A percentile compares a stretch with the other conserved stretches of the same genome.
Conservation (phyloP, 1,140 invertebrate genomes). For the Drosophila ananassae region DNA sequence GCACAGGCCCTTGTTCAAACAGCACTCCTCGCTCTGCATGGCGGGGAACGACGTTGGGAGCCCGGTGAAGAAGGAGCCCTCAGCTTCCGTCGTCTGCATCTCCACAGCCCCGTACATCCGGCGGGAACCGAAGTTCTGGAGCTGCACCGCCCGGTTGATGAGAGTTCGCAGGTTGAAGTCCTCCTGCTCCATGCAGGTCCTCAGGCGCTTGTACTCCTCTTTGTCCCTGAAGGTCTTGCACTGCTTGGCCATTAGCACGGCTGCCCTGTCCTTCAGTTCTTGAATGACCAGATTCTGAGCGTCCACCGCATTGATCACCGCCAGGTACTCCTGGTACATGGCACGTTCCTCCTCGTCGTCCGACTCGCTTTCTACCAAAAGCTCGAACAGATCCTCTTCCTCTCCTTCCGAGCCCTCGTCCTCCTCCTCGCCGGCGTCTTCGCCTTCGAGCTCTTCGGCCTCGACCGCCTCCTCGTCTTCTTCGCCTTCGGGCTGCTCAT, state of each 20-base stretch:
- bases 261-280: slow-evolving; percentile 20
- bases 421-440: slow-evolving; percentile 14
- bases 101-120: slow-evolving; percentile 42
- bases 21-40: neutral
- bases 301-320: slow-evolving; percentile 53
- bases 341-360: slow-evolving; percentile 50
- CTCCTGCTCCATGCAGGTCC: slow-evolving; percentile 45
- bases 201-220: slow-evolving; percentile 17
- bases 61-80: slow-evolving; percentile 9
- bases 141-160: slow-evolving; percentile 47
- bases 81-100: slow-evolving; percentile 23
- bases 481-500: neutral
- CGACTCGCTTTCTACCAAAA: slow-evolving; percentile 22
- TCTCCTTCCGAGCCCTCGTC: neutral
- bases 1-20: neutral
- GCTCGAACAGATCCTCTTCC: slow-evolving; percentile 47
- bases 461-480: neutral
- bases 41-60: neutral
- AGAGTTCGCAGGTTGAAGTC: slow-evolving; percentile 31
- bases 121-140: slow-evolving; percentile 58
- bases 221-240: slow-evolving; percentile 40
- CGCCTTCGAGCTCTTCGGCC: neutral
- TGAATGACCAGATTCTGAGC: slow-evolving; percentile 44
- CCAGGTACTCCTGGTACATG: slow-evolving; percentile 56
- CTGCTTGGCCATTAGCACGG: slow-evolving; percentile 2